A percentile compares a stretch with the other conserved stretches of the same genome.
Conservation (phyloP, 1,140 invertebrate species). For the Drosophila nasuta region DNA sequence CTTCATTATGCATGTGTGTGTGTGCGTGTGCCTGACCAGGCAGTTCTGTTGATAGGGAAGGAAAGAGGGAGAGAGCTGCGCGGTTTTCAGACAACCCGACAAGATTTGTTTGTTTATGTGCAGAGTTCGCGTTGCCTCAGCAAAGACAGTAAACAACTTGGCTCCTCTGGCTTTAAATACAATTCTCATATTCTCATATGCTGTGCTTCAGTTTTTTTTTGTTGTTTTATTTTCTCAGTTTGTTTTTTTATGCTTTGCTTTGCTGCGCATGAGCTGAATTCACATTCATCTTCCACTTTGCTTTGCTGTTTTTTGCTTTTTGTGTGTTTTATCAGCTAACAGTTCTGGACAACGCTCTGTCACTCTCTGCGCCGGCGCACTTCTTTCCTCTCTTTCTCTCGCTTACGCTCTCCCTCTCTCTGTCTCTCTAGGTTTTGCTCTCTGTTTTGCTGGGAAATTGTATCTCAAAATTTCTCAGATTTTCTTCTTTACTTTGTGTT, state of each 20-base stretch:
- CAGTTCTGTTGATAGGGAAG: neutral
- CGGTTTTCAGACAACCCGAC: slow-evolving; percentile 23
- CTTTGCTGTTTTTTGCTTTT: too few relatives aligned
- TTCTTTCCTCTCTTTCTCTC: neutral
- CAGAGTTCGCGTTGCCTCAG: slow-evolving; percentile 40
- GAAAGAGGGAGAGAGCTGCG: neutral
- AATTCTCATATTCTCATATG: slow-evolving; percentile 19
- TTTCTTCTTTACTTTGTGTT: slow-evolving; percentile 23
- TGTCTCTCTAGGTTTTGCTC: neutral
- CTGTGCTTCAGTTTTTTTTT: slow-evolving; percentile 2
- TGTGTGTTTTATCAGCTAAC: neutral
- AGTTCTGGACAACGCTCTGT: slow-evolving; percentile 9
- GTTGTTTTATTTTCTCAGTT: slow-evolving; percentile 1
- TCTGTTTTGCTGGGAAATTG: slow-evolving; percentile 22
- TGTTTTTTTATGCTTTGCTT: slow-evolving; percentile 13
- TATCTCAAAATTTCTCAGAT: slow-evolving; percentile 19
- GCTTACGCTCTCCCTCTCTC: neutral
- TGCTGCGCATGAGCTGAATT: slow-evolving; percentile 41
- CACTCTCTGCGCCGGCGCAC: slow-evolving; percentile 37
- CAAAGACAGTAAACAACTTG: slow-evolving; percentile 49
- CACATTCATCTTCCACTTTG: slow-evolving; percentile 34
- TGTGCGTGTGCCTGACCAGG: slow-evolving; percentile 22
- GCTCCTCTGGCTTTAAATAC: slow-evolving; percentile 23
- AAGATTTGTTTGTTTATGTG: slow-evolving; percentile 53
- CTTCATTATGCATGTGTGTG: slow-evolving; percentile 9